These are phyloP conservation scores for Echinops telfairi DNA, from an alignment of 2,113 vertebrate species.

Conservation along the genomic window DNA sequence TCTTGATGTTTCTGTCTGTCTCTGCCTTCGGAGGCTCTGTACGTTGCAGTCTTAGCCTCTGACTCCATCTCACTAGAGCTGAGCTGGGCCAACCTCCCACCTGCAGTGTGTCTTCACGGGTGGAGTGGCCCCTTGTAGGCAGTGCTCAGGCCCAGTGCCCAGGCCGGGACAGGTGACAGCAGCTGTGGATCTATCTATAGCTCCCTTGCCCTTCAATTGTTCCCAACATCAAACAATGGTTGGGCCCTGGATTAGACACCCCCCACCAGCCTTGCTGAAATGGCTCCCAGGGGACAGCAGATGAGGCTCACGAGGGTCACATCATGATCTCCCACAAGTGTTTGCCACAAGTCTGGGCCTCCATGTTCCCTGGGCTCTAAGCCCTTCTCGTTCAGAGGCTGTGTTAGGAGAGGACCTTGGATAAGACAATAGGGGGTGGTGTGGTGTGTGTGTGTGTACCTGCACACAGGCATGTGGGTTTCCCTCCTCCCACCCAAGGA, in stretches of 20 bases:
- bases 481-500: background rate
- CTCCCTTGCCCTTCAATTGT: conserved; percentile 89
- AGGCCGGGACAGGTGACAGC: conserved; percentile 87
- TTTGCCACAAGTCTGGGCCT: conserved; percentile 17
- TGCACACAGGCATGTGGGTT: background rate
- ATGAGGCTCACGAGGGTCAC: background rate
- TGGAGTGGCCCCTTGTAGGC: conserved; percentile 86
- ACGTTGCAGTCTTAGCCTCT: conserved; percentile 27
- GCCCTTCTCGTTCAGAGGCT: background rate
- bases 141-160: conserved; percentile 88
- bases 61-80: conserved; percentile 21
- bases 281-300: conserved; percentile 37
- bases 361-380: background rate
- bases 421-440: background rate
- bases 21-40: background rate
- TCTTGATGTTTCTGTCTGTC: conserved; percentile 21
- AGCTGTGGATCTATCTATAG: conserved; percentile 90
- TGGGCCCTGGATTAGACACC: conserved; percentile 78
- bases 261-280: conserved; percentile 50
- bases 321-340: background rate
- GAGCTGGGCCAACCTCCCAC: conserved; percentile 30
- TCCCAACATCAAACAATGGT: conserved; percentile 89
- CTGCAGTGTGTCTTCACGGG: conserved; percentile 46
- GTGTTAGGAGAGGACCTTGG: background rate
- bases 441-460: background rate